phyloP scores from a whole-genome alignment of 2,888 invertebrate species.

The Coenonympha arcania region DNA sequence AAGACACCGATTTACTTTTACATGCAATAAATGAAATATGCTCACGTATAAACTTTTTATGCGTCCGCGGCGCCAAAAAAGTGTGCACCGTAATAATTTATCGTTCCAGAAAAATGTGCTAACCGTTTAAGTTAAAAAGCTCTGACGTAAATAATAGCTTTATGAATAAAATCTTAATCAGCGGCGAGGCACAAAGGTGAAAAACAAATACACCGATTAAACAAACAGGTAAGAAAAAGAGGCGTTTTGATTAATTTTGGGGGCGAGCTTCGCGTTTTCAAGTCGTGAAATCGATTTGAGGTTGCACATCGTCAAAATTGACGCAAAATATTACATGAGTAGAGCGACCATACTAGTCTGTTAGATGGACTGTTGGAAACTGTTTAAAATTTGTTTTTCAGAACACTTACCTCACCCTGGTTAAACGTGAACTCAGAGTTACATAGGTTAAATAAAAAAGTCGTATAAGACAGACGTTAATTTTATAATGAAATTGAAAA shows the following conservation, averaged over 20 bases:
- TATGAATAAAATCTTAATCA: slow-evolving; percentile 74
- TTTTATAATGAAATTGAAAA: too few relatives aligned
- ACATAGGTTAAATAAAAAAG: too few relatives aligned
- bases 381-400: background rate
- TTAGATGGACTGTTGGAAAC: background rate
- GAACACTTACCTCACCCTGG: too few relatives aligned
- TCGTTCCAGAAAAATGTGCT: slow-evolving; percentile 19
- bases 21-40: too few relatives aligned
- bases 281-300: slow-evolving; percentile 52
- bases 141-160: slow-evolving; percentile 34
- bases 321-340: slow-evolving; percentile 41
- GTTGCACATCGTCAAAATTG: slow-evolving; percentile 59
- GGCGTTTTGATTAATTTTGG: slow-evolving; percentile 68
- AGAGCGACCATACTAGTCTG: slow-evolving; percentile 36
- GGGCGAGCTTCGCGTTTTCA: slow-evolving; percentile 43
- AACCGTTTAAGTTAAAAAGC: slow-evolving; percentile 31
- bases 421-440: too few relatives aligned
- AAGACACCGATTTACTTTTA: too few relatives aligned
- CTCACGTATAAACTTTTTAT: background rate
- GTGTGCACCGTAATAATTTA: slow-evolving; percentile 14
- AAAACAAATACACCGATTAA: slow-evolving; percentile 58
- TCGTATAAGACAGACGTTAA: too few relatives aligned
- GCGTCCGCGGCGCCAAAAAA: background rate
- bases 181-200: slow-evolving; percentile 49
- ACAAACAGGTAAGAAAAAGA: slow-evolving; percentile 65